Conservation (phyloP, 2,113 vertebrate genomes). For the Larimichthys crocea region DNA sequence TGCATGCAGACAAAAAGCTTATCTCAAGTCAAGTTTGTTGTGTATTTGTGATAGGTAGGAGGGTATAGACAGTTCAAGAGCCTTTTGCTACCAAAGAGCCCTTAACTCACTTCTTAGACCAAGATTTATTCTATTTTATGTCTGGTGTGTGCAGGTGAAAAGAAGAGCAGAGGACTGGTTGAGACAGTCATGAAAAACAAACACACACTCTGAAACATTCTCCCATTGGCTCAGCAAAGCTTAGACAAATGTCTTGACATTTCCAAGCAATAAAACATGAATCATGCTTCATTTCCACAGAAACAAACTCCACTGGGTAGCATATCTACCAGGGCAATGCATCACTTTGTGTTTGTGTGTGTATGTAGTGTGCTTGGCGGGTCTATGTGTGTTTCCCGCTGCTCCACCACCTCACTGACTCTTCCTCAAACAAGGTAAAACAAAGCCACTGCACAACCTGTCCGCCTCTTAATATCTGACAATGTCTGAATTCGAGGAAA, state of each 20-base stretch:
- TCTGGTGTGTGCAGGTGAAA: constrained; percentile 19
- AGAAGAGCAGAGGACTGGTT: background rate
- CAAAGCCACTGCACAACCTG: constrained; percentile 2
- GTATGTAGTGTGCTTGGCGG: background rate
- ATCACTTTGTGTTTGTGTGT: constrained; percentile 20
- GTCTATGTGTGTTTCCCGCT: background rate
- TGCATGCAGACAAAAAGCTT: background rate
- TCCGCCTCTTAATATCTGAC: constrained; percentile 2
- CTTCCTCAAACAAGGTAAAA: constrained; percentile 2
- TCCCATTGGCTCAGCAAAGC: constrained; percentile 20
- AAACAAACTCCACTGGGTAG: constrained; percentile 30
- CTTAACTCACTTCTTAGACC: background rate
- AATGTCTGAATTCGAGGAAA: background rate
- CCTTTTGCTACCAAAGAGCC: background rate
- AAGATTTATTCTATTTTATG: background rate
- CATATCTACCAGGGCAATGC: constrained; percentile 17
- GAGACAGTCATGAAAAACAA: constrained; percentile 38
- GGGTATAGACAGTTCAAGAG: background rate
- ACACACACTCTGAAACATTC: constrained; percentile 23
- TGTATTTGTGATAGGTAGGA: background rate
- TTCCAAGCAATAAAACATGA: constrained; percentile 52
- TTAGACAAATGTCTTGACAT: constrained; percentile 65
- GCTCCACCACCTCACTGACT: constrained; percentile 1
- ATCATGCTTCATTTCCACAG: constrained; percentile 56
- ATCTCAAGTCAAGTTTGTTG: background rate